Base-by-base conservation (phyloP, 2,797 vertebrate species). In the Myiotriccus ornatus region DNA sequence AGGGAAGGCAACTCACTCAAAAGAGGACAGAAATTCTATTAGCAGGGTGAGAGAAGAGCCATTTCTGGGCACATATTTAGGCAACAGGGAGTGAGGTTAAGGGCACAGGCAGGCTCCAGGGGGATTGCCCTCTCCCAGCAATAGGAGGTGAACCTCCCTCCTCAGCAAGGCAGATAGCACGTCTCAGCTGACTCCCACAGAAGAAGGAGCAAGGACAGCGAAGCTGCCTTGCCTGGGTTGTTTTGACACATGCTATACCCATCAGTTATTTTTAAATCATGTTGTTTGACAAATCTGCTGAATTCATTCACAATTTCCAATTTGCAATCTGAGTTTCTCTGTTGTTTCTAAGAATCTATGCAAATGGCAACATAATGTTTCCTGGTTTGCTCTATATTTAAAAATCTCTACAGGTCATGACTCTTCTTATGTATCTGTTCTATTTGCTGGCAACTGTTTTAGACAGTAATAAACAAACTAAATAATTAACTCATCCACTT, bases 401-500 rank as follows among this genome's bases (percentile, higher is more conserved):
- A 92, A 95, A 93, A 94, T 50, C 44, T 34, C 78, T 88, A 76
- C 76, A 62, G 90, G 96, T 97, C 92, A 83, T 87, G 88, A 96
- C 93, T 95, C 78, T 83, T 95, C 96, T 97, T 96, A 95, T 94
- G 92, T 96, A 76, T 78, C 92, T 92, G 50, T 83, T 96, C 85
- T 95, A 49, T 84, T 95, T 96, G 82, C 82, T 94, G 94, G 92
- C 69, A 97, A 90, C 87, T 69, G 55, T 47, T 75, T 93, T 95
- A 69, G 34, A 84, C 71, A 87, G 80, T 39, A 97, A 94, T 93
- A 96, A 95, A 94, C 93, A 97, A 96, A 87, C 67, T 90, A 83
- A 96, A 96, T 96, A 97, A 97, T 96, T 93, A 97, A 97, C 89
- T 65, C 5, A 81, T 91, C 70, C 49, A 76, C 85, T 94, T 96